Conservation (phyloP, 2,888 invertebrate genomes). For the Tineola bisselliella region DNA sequence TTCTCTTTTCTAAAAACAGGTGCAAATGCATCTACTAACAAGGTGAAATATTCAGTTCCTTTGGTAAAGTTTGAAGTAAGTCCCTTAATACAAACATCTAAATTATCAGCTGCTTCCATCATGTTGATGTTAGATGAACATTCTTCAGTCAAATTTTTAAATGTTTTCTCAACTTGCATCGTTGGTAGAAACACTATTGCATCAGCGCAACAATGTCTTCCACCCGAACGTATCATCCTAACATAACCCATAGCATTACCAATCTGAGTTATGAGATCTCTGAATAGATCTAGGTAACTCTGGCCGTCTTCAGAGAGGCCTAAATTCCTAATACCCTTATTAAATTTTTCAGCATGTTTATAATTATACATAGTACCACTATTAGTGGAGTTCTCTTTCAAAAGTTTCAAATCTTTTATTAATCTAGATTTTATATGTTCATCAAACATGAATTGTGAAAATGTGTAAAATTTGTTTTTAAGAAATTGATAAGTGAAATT, state of each 20-base stretch:
- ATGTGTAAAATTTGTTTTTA: slow-evolving; percentile 89
- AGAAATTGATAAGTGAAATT: slow-evolving; percentile 95
- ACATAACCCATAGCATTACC: slow-evolving; percentile 98
- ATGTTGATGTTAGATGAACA: slow-evolving; percentile 70
- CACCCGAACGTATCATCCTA: slow-evolving; percentile 91
- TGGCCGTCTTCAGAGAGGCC: slow-evolving; percentile 83
- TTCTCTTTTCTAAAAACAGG: slow-evolving; percentile 86
- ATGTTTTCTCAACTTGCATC: slow-evolving; percentile 69
- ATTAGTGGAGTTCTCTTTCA: slow-evolving; percentile 76
- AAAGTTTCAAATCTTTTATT: slow-evolving; percentile 85
- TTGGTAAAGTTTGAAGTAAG: slow-evolving; percentile 86
- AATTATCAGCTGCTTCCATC: slow-evolving; percentile 72
- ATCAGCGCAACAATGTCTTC: slow-evolving; percentile 90
- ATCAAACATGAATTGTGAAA: slow-evolving; percentile 97
- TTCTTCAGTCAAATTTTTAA: slow-evolving; percentile 71
- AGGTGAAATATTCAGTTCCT: slow-evolving; percentile 87
- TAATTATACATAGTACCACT: slow-evolving; percentile 81
- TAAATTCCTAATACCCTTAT: slow-evolving; percentile 87
- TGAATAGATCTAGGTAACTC: slow-evolving; percentile 92
- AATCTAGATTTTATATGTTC: slow-evolving; percentile 97
- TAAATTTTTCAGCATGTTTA: slow-evolving; percentile 93
- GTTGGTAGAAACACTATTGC: slow-evolving; percentile 90
- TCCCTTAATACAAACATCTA: slow-evolving; percentile 81
- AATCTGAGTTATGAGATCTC: slow-evolving; percentile 92
- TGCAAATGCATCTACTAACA: slow-evolving; percentile 92